Evolutionary conservation across 2,888 invertebrate species (phyloP).

Genomic region (Euproctis similis): DNA sequence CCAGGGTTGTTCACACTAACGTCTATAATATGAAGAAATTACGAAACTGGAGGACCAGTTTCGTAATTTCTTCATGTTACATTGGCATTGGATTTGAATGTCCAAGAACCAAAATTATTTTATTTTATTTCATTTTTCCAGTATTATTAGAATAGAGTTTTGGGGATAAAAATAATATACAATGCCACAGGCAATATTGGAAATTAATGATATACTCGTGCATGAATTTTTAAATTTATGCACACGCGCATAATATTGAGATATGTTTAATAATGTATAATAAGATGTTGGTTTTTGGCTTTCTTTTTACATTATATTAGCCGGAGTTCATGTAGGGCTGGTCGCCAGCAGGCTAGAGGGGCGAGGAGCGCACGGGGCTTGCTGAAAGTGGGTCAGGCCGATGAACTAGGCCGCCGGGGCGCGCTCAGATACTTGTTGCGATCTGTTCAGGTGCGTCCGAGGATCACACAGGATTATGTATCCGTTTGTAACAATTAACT

Average conservation of each 20-base stretch:
- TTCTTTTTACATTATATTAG: constrained; percentile 27
- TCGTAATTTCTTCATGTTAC: too few relatives aligned
- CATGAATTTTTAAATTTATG: too few relatives aligned
- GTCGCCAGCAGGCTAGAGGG: constrained; percentile 19
- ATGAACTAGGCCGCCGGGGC: constrained; percentile 39
- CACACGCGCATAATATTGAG: too few relatives aligned
- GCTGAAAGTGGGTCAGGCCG: constrained; percentile 39
- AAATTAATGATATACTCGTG: too few relatives aligned
- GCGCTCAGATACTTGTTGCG: constrained; percentile 26
- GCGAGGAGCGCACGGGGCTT: constrained; percentile 8
- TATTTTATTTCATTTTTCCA: too few relatives aligned
- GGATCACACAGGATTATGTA: constrained; percentile 27
- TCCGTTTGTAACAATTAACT: constrained; percentile 25
- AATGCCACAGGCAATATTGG: background rate
- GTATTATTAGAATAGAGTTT: constrained; percentile 2
- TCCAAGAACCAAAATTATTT: too few relatives aligned
- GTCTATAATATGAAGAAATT: too few relatives aligned
- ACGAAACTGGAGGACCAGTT: too few relatives aligned
- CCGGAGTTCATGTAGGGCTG: constrained; percentile 14
- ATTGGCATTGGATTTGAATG: too few relatives aligned
- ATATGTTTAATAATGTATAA: too few relatives aligned
- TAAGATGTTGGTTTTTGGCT: constrained; percentile 16
- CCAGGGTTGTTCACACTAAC: too few relatives aligned
- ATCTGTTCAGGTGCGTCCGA: constrained; percentile 25
- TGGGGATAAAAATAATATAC: background rate